A percentile compares a stretch with the other conserved stretches of the same genome.
These are phyloP conservation scores for Idaea straminata DNA, from an alignment of 2,888 invertebrate species.

Conservation along the genomic window DNA sequence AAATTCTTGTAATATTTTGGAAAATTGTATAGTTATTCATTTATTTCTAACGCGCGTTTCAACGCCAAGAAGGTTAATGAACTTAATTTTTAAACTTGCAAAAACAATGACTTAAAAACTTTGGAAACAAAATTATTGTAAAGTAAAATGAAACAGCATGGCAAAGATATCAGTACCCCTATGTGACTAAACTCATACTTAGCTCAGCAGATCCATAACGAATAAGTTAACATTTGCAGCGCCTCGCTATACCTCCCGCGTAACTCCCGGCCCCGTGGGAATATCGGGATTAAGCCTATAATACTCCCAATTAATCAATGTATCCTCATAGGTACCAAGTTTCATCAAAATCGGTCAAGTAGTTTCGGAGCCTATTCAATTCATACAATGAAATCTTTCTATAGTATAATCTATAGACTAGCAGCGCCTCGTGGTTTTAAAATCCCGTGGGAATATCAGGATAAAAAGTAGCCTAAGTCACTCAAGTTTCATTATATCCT, in stretches of 20 bases:
- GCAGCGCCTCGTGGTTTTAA: background rate
- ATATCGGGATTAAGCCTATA: too few relatives aligned
- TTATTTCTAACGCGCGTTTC: background rate
- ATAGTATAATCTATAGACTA: background rate
- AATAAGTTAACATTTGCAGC: background rate
- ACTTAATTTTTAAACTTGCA: background rate
- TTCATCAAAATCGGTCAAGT: too few relatives aligned
- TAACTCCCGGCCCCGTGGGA: background rate
- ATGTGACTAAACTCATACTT: background rate
- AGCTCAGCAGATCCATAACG: background rate
- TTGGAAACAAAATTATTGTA: background rate
- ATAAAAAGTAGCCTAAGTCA: background rate
- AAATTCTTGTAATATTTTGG: too few relatives aligned
- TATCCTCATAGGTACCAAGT: too few relatives aligned
- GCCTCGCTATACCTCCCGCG: background rate
- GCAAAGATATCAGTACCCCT: background rate
- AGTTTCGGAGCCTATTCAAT: too few relatives aligned
- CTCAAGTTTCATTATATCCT: background rate
- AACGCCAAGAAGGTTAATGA: background rate
- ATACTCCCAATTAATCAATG: too few relatives aligned
- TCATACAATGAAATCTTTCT: too few relatives aligned
- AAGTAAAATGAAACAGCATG: constrained; percentile 1
- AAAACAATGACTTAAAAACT: background rate
- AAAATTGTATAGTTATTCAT: too few relatives aligned
- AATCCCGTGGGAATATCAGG: background rate